Evolutionary conservation across 2,797 vertebrate genomes (phyloP).

Genomic region (Notolepis coatsorum): DNA sequence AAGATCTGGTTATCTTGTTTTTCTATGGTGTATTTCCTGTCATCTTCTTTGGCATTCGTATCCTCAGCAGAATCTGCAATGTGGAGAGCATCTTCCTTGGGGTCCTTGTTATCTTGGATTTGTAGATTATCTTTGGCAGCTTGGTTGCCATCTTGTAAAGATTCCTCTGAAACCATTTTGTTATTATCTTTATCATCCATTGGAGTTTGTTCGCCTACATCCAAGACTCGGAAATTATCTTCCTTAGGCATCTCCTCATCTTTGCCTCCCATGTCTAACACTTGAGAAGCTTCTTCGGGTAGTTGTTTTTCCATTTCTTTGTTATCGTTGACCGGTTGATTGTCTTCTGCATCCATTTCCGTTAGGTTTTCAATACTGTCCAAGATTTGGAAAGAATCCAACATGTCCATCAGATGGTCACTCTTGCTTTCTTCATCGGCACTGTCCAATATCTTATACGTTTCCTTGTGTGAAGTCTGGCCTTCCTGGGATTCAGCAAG

Average conservation of each 20-base stretch:
- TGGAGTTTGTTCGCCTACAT: not conserved
- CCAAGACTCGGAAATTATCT: not conserved
- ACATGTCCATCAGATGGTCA: conserved; percentile 4
- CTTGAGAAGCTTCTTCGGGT: not conserved
- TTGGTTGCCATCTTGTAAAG: not conserved
- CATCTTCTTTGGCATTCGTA: not conserved
- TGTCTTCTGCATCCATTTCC: not conserved
- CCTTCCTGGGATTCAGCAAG: not conserved
- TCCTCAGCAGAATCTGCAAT: too few species aligned
- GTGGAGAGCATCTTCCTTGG: not conserved
- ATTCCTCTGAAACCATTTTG: not conserved
- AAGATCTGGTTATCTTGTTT: not conserved
- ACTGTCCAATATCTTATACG: conserved; percentile 22
- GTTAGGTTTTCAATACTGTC: conserved; percentile 20
- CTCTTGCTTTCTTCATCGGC: not conserved
- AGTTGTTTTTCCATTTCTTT: not conserved
- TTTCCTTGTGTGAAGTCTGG: not conserved
- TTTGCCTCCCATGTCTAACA: not conserved
- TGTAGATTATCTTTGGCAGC: not conserved
- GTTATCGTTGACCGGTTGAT: not conserved
- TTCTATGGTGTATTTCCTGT: not conserved
- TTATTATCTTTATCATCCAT: not conserved
- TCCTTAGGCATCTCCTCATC: not conserved
- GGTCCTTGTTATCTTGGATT: not conserved
- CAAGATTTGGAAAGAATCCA: not conserved